Base-by-base conservation (phyloP, 2,888 invertebrate species). In the Dolichomitus sp. region DNA sequence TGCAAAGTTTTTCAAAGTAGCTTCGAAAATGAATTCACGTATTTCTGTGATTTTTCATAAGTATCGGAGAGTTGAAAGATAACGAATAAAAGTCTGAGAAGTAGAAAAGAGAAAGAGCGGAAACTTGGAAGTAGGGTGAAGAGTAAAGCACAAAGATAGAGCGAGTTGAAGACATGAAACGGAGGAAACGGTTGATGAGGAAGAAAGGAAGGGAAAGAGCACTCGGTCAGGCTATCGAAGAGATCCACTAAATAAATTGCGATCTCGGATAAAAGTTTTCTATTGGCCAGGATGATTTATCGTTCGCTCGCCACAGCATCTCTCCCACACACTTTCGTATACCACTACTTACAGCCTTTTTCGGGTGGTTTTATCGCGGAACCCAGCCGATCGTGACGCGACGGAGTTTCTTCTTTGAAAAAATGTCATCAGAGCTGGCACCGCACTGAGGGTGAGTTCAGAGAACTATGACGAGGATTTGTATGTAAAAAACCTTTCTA, bases 171-270 rank as follows among this genome's bases (percentile, higher is more conserved):
- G 17, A 37, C 37, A 61, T 19, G 33, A 69, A 69, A 33, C 72
- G 52, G 65, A 54, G n/a, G n/a, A 19, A 63, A 65, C 30, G 69
- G 48, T 50, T 42, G 68, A 77, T 68, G 72, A 81, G 52, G 68
- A 77, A 78, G 73, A 57, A 69, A 65, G 27, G 57, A 45, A 63
- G 5, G 30, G 17, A 63, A 11, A 63, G 48, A 19, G 23, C 54
- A 19, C 69, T 69, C 57, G 23, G 63, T 61, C 40, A 54, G 70
- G 54, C 57, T 81, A 65, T 69, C 54, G 73, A 69, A 52, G 52
- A 40, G 73, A 73, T 78, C 63, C 68, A 74, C 73, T 81, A 78
- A 69, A 78, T 81, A 81, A 81, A 81, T 81, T 81, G 81, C 77
- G 68, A 74, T 78, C 69, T 0, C 48, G 37, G 57, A 69, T 73